Evolutionary conservation across 2,113 vertebrate species (phyloP).

Genomic region (Tenrec ecaudatus): DNA sequence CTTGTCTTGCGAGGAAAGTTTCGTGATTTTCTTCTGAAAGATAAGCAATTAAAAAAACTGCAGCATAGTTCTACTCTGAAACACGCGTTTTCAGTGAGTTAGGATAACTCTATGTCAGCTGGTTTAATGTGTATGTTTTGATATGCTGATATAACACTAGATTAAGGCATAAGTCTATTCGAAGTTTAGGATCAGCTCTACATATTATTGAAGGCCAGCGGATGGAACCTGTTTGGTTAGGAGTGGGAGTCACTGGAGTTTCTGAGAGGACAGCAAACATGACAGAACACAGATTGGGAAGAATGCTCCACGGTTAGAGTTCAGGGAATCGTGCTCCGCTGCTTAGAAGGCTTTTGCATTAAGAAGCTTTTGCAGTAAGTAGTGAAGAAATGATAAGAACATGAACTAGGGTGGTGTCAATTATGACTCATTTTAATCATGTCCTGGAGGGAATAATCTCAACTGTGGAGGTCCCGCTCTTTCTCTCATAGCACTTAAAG

Average conservation of each 20-base stretch:
- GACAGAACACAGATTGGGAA: too few relatives aligned
- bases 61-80: not conserved
- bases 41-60: not conserved
- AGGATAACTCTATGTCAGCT: not conserved
- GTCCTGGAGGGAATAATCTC: slow-evolving; percentile 10
- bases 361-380: not conserved
- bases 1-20: not conserved
- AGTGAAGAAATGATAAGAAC: not conserved
- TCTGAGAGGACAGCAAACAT: too few relatives aligned
- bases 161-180: not conserved
- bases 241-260: too few relatives aligned
- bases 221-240: not conserved
- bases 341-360: not conserved
- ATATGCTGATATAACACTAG: not conserved
- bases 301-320: not conserved
- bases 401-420: not conserved
- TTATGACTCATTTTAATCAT: slow-evolving; percentile 50
- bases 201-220: not conserved
- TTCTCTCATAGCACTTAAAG: not conserved
- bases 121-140: not conserved
- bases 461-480: not conserved
- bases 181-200: not conserved
- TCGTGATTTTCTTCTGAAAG: not conserved
- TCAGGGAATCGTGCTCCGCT: not conserved
- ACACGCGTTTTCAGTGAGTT: not conserved